Evolutionary conservation across 64 coral and sea anemone genomes (phyloP).

Genomic region (Montipora sp.): DNA sequence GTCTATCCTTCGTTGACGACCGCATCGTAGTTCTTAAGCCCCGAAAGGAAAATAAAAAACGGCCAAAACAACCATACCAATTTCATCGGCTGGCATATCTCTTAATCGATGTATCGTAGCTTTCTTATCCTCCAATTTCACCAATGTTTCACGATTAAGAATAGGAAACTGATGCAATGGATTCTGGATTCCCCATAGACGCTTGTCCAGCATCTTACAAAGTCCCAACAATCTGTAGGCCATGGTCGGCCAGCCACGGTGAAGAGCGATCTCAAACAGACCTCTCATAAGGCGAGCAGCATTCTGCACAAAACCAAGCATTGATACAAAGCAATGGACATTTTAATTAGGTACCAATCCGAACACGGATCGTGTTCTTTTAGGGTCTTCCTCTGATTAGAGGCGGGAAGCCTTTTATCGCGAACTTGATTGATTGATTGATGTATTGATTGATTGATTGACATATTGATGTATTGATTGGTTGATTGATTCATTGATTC

Average conservation of each 20-base stretch:
- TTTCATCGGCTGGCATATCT: conserved; percentile 91
- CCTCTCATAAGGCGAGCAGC: conserved; percentile 87
- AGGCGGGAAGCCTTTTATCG: too few species aligned
- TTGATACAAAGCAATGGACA: not conserved
- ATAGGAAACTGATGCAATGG: conserved; percentile 92
- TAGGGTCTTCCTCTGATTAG: too few species aligned
- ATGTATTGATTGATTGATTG: too few species aligned
- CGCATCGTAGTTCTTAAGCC: too few species aligned
- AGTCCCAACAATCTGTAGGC: conserved; percentile 73
- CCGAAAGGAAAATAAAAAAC: not conserved
- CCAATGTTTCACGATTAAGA: conserved; percentile 71
- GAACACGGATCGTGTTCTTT: too few species aligned
- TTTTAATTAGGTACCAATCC: too few species aligned
- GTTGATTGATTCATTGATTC: too few species aligned
- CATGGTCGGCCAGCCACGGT: conserved; percentile 77
- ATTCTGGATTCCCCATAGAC: conserved; percentile 73
- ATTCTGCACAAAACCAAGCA: conserved; percentile 60
- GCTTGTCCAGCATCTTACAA: conserved; percentile 95
- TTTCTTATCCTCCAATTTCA: conserved; percentile 75
- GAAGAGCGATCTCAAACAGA: conserved; percentile 86
- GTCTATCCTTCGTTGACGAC: too few species aligned
- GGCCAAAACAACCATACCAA: conserved; percentile 60
- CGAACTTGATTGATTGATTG: too few species aligned
- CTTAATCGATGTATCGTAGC: conserved; percentile 72
- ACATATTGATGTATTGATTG: too few species aligned